phyloP scores from a whole-genome alignment of 1,140 invertebrate species.

The Thaumatotibia leucotreta region DNA sequence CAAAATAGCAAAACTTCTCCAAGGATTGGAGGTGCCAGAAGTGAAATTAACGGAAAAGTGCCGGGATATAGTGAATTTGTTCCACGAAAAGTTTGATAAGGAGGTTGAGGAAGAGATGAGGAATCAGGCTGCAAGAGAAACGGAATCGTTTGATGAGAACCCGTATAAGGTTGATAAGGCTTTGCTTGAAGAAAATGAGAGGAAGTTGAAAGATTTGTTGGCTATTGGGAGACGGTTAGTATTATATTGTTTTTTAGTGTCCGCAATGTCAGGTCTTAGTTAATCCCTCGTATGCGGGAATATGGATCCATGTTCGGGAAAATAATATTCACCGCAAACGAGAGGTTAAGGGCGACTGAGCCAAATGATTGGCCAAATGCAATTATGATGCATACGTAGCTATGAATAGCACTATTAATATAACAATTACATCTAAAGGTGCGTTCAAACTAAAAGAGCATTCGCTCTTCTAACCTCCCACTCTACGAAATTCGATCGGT shows the following conservation, averaged over 20 bases:
- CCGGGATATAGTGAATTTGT: constrained; percentile 38
- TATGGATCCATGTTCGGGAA: too few relatives aligned
- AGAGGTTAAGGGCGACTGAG: too few relatives aligned
- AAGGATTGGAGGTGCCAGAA: constrained; percentile 51
- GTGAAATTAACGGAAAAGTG: constrained; percentile 49
- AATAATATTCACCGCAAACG: too few relatives aligned
- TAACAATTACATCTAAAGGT: too few relatives aligned
- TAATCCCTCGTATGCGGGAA: too few relatives aligned
- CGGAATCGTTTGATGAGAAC: constrained; percentile 33
- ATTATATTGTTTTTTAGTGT: not conserved
- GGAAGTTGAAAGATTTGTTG: constrained; percentile 42
- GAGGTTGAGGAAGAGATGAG: constrained; percentile 30
- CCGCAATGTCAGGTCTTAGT: too few relatives aligned
- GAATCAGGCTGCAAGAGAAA: not conserved
- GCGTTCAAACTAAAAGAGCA: too few relatives aligned
- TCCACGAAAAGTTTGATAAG: constrained; percentile 38
- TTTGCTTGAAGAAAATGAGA: constrained; percentile 50
- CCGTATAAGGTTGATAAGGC: constrained; percentile 47
- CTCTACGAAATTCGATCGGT: too few relatives aligned
- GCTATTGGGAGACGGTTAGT: constrained; percentile 38
- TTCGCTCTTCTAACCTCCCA: too few relatives aligned
- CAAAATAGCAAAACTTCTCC: constrained; percentile 51
- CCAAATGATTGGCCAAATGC: too few relatives aligned
- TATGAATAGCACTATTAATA: too few relatives aligned
- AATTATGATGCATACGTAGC: too few relatives aligned